These are phyloP conservation scores for Xyrauchen texanus DNA, from an alignment of 2,113 vertebrate genomes.

Conservation along the genomic window DNA sequence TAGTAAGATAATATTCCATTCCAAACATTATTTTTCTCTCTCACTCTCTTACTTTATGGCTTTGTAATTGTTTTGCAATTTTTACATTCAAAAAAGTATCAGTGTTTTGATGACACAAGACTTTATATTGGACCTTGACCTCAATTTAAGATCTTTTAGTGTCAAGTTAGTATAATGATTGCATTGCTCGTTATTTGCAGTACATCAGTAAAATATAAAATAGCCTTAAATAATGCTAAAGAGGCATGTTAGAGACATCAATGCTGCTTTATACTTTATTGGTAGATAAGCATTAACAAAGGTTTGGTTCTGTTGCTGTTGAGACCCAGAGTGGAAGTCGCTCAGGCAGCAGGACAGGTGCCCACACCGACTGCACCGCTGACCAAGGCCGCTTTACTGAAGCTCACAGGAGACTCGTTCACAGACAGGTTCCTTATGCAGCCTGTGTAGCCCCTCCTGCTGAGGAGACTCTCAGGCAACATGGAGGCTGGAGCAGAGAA, in stretches of 20 bases:
- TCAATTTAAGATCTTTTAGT: neutral
- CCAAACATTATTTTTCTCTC: no score
- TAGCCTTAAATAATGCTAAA: constrained; percentile 14
- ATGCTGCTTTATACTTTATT: neutral
- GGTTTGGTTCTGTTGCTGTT: neutral
- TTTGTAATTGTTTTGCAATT: neutral
- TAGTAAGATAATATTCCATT: no score
- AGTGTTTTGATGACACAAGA: neutral
- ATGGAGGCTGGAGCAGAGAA: constrained; percentile 75
- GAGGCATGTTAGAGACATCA: neutral
- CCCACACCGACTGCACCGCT: constrained; percentile 88
- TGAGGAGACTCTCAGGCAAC: constrained; percentile 75
- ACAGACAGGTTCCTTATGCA: constrained; percentile 89
- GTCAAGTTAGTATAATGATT: neutral
- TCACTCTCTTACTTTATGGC: no score
- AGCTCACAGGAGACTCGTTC: constrained; percentile 81
- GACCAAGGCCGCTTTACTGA: constrained; percentile 85
- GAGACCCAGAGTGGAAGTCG: neutral
- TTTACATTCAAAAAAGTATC: neutral
- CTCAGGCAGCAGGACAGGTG: constrained; percentile 84
- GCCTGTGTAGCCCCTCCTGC: constrained; percentile 82
- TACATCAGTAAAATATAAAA: neutral
- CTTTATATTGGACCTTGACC: neutral
- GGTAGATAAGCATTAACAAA: no score
- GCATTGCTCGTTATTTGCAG: neutral